These are phyloP conservation scores for Drosophila arawakana DNA, from an alignment of 1,140 invertebrate genomes.

Conservation along the genomic window DNA sequence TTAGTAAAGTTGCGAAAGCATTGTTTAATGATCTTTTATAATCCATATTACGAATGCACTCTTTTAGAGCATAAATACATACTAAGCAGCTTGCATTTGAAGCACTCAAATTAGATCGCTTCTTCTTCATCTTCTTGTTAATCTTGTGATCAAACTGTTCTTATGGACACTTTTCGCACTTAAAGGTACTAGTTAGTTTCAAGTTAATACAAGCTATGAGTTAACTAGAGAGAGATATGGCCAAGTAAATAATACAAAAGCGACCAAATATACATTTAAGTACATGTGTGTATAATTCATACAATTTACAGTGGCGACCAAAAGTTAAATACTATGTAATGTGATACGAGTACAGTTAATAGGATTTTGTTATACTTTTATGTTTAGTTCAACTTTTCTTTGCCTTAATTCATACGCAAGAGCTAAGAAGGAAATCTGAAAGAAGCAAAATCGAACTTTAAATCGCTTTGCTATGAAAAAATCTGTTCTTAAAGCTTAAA, in stretches of 20 bases:
- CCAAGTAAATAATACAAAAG: conserved; percentile 38
- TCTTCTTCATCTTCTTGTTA: conserved; percentile 8
- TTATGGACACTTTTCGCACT: conserved; percentile 40
- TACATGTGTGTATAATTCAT: conserved; percentile 54
- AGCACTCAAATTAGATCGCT: conserved; percentile 25
- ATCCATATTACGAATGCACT: conserved; percentile 52
- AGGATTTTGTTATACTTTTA: too few species aligned
- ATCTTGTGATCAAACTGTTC: conserved; percentile 11
- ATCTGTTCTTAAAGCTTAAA: too few species aligned
- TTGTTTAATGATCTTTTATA: conserved; percentile 44
- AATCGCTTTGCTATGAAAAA: too few species aligned
- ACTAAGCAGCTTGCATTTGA: conserved; percentile 37
- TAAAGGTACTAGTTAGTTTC: conserved; percentile 35
- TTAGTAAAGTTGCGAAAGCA: conserved; percentile 58
- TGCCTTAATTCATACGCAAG: too few species aligned
- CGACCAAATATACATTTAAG: conserved; percentile 39
- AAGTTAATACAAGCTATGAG: conserved; percentile 32
- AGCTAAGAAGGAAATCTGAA: too few species aligned
- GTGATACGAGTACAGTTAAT: too few species aligned
- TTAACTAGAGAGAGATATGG: conserved; percentile 9
- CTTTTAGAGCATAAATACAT: conserved; percentile 50
- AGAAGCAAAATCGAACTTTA: too few species aligned
- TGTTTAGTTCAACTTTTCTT: too few species aligned
- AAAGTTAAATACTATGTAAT: too few species aligned
- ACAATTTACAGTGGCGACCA: too few species aligned